Conservation (phyloP, 2,888 invertebrate genomes). For the Cryptosula pallasiana region DNA sequence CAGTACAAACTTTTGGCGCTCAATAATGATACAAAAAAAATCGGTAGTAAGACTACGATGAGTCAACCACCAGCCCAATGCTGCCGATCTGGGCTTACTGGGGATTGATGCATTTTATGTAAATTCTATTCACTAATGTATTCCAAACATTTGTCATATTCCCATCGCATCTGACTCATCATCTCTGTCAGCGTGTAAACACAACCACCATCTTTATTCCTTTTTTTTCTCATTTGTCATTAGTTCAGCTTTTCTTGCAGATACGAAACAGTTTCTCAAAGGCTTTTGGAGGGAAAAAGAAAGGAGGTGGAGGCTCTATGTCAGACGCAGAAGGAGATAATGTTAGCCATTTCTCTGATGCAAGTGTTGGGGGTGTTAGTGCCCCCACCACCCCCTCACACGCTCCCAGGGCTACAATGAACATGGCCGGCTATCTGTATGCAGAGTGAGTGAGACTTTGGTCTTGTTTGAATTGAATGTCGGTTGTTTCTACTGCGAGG, state of each 20-base stretch:
- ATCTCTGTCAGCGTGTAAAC: neutral
- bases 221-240: too few species aligned
- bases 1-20: too few species aligned
- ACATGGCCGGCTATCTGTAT: neutral
- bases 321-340: conserved; percentile 57
- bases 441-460: conserved; percentile 22
- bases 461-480: too few species aligned
- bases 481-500: too few species aligned
- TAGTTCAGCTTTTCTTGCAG: conserved; percentile 48
- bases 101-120: too few species aligned
- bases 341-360: conserved; percentile 31
- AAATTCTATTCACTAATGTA: too few species aligned
- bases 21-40: too few species aligned
- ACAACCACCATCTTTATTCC: too few species aligned
- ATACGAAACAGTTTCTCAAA: conserved; percentile 93
- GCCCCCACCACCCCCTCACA: conserved; percentile 19
- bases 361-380: neutral
- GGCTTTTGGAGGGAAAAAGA: conserved; percentile 73
- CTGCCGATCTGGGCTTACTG: too few species aligned
- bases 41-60: too few species aligned
- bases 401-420: neutral
- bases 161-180: neutral
- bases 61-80: too few species aligned
- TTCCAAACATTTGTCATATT: neutral
- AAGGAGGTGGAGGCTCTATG: conserved; percentile 47